Evolutionary conservation across 2,113 vertebrate genomes (phyloP), one percentile per base, ranked within the genome.

Genomic region (Trachemys scripta): DNA sequence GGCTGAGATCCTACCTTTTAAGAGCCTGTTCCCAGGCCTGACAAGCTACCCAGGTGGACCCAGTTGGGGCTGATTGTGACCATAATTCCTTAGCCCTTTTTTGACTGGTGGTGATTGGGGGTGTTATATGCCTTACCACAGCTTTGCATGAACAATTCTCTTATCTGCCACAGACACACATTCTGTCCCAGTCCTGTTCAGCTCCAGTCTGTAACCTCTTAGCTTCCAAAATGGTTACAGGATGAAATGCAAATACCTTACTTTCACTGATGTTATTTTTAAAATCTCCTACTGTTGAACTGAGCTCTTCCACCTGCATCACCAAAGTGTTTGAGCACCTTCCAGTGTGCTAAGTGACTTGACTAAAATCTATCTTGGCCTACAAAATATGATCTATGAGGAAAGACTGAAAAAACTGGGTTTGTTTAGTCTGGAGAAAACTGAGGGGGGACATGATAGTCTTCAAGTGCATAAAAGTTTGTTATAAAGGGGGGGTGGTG

Each of bases 141-240:
- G 49, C 51, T 80, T 72, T 0, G 0, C 45, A 79, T 87, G 95
- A 51, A 79, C 19, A 81, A n/a, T 45, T 27, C 25, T 56, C 78
- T 87, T 83, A 27, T 91, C 96, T 95, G 84, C 51, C 87, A 92
- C 80, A 88, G 84, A 80, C 78, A 56, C 54, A 56, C 54, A 59
- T 95, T 96, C 94, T 54, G 94, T 91, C 80, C 82, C 86, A 80
- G 49, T 93, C 56, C 80, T 92, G 62, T 85, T 95, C 5, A 1
- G 38, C 89, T 89, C 49, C n/a, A 54, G 57, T 9, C 49, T 78
- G 54, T 78, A 56, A 56, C 54, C 22, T 56, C 49, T 54, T 90
- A 80, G 12, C 53, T 96, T 90, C 86, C 50, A 82, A 88, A 27
- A 0, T n/a, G 62, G 1, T 0, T 50, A 22, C 13, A 38, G 0